These are phyloP conservation scores for Acanthiza pusilla DNA, from an alignment of 2,797 vertebrate genomes.

Conservation along the genomic window DNA sequence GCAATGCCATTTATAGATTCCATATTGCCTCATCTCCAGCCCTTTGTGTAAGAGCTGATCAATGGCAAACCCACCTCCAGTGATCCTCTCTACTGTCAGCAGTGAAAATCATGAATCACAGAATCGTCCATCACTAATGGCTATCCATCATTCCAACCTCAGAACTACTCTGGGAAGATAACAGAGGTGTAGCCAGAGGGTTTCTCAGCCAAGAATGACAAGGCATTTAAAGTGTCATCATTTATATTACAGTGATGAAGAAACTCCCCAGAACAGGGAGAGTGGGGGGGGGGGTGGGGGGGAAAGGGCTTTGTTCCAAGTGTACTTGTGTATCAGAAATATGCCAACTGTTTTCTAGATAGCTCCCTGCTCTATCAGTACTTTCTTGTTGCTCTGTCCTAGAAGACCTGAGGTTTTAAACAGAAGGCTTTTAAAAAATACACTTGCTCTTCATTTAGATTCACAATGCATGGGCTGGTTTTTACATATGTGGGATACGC, in stretches of 20 bases:
- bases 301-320: not conserved
- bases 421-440: not conserved
- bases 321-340: not conserved
- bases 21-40: not conserved
- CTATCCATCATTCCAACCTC: not conserved
- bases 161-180: not conserved
- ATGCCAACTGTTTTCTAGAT: not conserved
- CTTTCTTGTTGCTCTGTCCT: not conserved
- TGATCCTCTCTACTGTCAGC: not conserved
- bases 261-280: not conserved
- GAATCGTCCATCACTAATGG: not conserved
- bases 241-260: not conserved
- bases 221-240: not conserved
- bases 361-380: not conserved
- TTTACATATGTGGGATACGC: not conserved
- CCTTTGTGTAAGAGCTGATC: not conserved
- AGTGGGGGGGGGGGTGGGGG: rapidly evolving
- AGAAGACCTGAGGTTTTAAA: not conserved
- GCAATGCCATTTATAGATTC: not conserved
- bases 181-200: not conserved
- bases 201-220: not conserved
- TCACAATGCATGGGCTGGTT: not conserved
- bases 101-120: not conserved
- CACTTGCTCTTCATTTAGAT: not conserved
- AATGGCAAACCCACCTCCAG: not conserved